These are phyloP conservation scores for Sylvicapra grimmia DNA, from an alignment of 2,113 vertebrate genomes.

Conservation along the genomic window DNA sequence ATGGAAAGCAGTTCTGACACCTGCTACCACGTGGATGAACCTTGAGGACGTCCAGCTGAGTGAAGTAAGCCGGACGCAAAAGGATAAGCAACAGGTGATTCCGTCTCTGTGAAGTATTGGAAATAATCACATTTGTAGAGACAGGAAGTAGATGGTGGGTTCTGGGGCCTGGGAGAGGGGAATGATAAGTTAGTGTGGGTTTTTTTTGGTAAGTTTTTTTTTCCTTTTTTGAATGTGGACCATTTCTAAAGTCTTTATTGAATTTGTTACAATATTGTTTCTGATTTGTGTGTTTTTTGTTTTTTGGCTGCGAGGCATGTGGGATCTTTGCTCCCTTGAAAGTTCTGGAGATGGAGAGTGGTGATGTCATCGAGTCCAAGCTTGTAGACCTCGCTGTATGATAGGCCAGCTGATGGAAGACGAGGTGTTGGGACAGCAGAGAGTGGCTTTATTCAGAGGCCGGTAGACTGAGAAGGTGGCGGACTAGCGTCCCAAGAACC, in stretches of 20 bases:
- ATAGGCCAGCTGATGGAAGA: neutral
- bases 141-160: neutral
- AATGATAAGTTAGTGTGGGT: rapidly evolving
- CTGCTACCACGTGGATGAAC: rapidly evolving
- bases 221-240: neutral
- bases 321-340: neutral
- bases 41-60: rapidly evolving
- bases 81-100: too few relatives aligned
- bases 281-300: neutral
- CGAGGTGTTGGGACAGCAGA: neutral
- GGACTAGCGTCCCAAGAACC: neutral
- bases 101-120: too few relatives aligned
- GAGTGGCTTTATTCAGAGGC: neutral
- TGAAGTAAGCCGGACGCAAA: rapidly evolving
- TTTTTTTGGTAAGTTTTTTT: neutral
- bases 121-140: neutral
- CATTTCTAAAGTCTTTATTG: neutral
- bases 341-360: neutral
- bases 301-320: neutral
- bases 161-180: neutral
- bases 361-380: rapidly evolving
- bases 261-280: neutral
- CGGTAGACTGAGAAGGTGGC: neutral
- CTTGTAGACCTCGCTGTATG: too few relatives aligned
- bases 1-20: too few relatives aligned